These are phyloP conservation scores for Chrysocyon brachyurus DNA, from an alignment of 2,797 vertebrate species.

Conservation along the genomic window DNA sequence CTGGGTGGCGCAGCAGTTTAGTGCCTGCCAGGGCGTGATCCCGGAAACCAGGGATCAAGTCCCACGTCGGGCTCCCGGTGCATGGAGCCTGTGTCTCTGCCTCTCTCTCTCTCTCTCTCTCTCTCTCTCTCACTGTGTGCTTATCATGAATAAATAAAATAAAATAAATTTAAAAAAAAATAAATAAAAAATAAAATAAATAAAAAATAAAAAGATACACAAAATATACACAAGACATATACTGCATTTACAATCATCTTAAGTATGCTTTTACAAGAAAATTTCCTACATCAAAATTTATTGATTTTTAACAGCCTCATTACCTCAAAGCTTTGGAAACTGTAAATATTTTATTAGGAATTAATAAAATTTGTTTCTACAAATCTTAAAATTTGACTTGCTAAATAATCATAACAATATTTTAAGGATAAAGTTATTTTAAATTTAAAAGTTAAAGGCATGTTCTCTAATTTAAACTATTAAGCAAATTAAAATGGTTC, in stretches of 20 bases:
- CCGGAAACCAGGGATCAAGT: too few species aligned
- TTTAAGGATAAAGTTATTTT: conserved; percentile 42
- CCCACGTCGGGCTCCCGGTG: too few species aligned
- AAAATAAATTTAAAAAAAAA: too few species aligned
- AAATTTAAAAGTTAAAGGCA: conserved; percentile 6
- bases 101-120: too few species aligned
- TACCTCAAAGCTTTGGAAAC: conserved; percentile 45
- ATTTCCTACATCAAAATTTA: not conserved
- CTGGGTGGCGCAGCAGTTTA: too few species aligned
- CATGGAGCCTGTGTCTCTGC: too few species aligned
- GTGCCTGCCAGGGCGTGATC: too few species aligned
- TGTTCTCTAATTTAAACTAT: conserved; percentile 6
- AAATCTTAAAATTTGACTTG: not conserved
- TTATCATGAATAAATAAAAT: too few species aligned
- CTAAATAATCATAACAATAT: conserved; percentile 17
- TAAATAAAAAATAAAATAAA: too few species aligned
- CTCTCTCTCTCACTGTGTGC: too few species aligned
- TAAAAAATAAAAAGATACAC: too few species aligned
- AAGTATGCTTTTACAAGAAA: not conserved
- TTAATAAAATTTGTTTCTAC: conserved; percentile 23
- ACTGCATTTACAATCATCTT: conserved; percentile 11
- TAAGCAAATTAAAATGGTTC: conserved; percentile 1
- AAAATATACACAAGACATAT: not conserved
- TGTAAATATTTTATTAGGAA: not conserved
- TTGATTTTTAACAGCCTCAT: not conserved